A percentile compares a stretch with the other conserved stretches of the same genome.
Evolutionary conservation across 37 sponge, comb jelly and placozoan genomes (phyloP).

Genomic region (Agelas oroides): DNA sequence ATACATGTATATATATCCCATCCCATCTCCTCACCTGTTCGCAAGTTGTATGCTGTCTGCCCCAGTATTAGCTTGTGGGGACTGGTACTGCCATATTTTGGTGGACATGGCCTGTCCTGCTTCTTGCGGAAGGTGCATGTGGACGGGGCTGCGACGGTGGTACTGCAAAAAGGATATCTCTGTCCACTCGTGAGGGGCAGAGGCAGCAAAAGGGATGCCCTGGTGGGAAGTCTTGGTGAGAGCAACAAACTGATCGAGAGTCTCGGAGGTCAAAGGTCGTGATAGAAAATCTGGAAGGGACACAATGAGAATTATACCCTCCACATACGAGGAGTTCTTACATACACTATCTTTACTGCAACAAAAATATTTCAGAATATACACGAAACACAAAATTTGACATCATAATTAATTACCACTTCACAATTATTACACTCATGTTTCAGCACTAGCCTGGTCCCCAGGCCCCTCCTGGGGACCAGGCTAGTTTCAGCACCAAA

Average conservation of each 20-base stretch:
- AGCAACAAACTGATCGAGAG: slow-evolving; percentile 22
- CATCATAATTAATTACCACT: no score
- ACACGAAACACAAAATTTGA: no score
- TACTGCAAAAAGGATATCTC: slow-evolving; percentile 49
- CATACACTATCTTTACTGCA: no score
- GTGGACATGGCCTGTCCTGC: not conserved
- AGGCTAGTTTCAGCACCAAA: no score
- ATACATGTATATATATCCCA: no score
- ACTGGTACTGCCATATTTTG: slow-evolving; percentile 43
- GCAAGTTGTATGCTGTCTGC: not conserved
- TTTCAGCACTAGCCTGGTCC: no score
- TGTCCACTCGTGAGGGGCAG: slow-evolving; percentile 31
- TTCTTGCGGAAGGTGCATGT: slow-evolving; percentile 13
- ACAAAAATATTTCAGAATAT: no score
- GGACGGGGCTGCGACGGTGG: slow-evolving; percentile 31
- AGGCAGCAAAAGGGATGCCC: slow-evolving; percentile 25
- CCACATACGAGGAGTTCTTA: no score
- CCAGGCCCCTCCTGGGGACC: no score
- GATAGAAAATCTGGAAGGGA: not conserved
- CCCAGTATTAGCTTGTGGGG: not conserved
- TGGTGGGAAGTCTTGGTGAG: slow-evolving; percentile 17
- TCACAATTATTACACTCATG: no score
- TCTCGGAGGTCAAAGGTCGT: slow-evolving; percentile 1
- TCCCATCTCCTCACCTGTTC: not conserved
- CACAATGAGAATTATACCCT: no score